Evolutionary conservation across 2,113 vertebrate species (phyloP).

Genomic region (Thymallus thymallus): DNA sequence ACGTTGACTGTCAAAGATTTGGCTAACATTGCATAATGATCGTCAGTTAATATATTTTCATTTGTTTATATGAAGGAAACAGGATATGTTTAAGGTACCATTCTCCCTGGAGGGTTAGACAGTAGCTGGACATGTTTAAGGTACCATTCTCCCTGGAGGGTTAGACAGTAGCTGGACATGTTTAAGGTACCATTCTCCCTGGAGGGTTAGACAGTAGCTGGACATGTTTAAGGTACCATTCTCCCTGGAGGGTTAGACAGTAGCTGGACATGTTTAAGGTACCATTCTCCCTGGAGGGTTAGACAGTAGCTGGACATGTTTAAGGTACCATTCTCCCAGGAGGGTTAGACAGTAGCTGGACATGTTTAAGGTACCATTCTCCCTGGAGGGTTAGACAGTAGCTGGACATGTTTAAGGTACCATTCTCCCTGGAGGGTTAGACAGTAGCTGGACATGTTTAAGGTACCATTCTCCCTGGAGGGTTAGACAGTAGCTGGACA

Average conservation of each 20-base stretch:
- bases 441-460: too few relatives aligned
- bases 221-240: too few relatives aligned
- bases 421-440: constrained; percentile 8
- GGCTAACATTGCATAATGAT: too few relatives aligned
- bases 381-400: constrained; percentile 8
- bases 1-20: too few relatives aligned
- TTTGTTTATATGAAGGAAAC: too few relatives aligned
- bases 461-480: too few relatives aligned
- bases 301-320: not conserved
- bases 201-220: constrained; percentile 2
- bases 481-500: too few relatives aligned
- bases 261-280: too few relatives aligned
- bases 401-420: constrained; percentile 33
- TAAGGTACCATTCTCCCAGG: not conserved
- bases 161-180: not conserved
- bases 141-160: too few relatives aligned
- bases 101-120: constrained; percentile 12
- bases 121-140: too few relatives aligned
- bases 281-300: constrained; percentile 8
- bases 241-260: not conserved
- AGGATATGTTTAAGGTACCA: too few relatives aligned
- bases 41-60: too few relatives aligned
- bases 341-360: constrained; percentile 1
- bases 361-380: not conserved
- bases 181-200: not conserved